phyloP scores from a whole-genome alignment of 2,113 vertebrate species.

The Myotis brandtii region DNA sequence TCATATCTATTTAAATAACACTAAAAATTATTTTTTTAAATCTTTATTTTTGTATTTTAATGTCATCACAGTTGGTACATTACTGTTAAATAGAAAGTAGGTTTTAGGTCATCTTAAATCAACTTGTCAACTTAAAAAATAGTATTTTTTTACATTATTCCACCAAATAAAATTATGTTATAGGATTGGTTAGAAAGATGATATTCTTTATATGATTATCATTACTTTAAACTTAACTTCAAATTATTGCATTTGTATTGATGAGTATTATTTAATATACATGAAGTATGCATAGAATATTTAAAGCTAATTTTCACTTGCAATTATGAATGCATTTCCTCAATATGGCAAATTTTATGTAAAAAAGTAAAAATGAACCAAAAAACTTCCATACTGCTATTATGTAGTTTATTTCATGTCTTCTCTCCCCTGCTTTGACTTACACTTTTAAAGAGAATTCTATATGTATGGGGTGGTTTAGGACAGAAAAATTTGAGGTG shows the following conservation, averaged over 20 bases:
- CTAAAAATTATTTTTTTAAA: constrained; percentile 53
- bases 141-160: constrained; percentile 54
- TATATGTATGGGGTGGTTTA: background rate
- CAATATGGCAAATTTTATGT: constrained; percentile 27
- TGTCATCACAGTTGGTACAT: constrained; percentile 32
- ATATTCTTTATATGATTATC: background rate
- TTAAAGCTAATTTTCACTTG: constrained; percentile 49
- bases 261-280: constrained; percentile 42
- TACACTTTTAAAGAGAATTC: constrained; percentile 35
- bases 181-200: background rate
- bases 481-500: constrained; percentile 21
- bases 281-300: background rate
- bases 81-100: constrained; percentile 47
- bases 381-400: background rate
- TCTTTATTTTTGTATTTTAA: constrained; percentile 22
- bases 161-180: constrained; percentile 36
- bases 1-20: constrained; percentile 57
- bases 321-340: constrained; percentile 28
- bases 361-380: constrained; percentile 45
- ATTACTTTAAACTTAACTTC: constrained; percentile 59
- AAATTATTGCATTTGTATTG: constrained; percentile 3
- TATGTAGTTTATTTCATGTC: constrained; percentile 29
- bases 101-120: constrained; percentile 35
- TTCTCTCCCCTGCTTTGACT: constrained; percentile 30
- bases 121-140: constrained; percentile 9